These are phyloP conservation scores for Thymallus thymallus DNA, from an alignment of 2,113 vertebrate genomes.

Conservation along the genomic window DNA sequence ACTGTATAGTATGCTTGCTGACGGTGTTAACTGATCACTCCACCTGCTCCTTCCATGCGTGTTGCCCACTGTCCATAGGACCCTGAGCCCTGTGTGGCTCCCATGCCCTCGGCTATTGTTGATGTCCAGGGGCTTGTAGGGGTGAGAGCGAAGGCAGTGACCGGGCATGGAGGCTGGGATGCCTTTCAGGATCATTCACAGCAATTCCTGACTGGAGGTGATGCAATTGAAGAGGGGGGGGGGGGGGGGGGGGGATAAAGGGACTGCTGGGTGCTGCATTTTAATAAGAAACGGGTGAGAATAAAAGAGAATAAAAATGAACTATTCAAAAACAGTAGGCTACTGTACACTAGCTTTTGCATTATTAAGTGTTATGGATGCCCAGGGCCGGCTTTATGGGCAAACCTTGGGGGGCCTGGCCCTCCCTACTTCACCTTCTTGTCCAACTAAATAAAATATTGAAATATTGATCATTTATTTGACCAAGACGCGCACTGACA, in stretches of 20 bases:
- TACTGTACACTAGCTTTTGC: too few relatives aligned
- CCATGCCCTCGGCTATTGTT: constrained; percentile 67
- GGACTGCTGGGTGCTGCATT: constrained; percentile 84
- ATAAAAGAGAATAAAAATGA: background rate
- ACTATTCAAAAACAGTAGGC: too few relatives aligned
- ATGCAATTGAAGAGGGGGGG: constrained; percentile 84
- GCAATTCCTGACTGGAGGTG: constrained; percentile 85
- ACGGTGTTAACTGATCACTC: constrained; percentile 75
- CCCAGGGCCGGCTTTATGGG: too few relatives aligned
- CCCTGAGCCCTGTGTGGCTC: constrained; percentile 76
- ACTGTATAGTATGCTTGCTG: background rate
- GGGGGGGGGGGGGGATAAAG: constrained; percentile 83
- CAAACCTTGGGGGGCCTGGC: too few relatives aligned
- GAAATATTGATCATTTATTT: too few relatives aligned
- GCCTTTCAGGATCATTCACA: constrained; percentile 87
- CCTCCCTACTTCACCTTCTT: too few relatives aligned
- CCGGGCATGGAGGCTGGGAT: constrained; percentile 86
- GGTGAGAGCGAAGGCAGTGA: constrained; percentile 75
- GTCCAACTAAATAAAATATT: too few relatives aligned
- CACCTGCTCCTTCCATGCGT: constrained; percentile 76
- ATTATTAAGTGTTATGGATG: too few relatives aligned
- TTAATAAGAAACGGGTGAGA: constrained; percentile 57
- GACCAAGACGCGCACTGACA: too few relatives aligned
- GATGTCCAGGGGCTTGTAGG: constrained; percentile 71
- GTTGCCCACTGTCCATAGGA: constrained; percentile 81